Conservation (phyloP, 1,140 invertebrate species). For the Gonatopus flavifemur region DNA sequence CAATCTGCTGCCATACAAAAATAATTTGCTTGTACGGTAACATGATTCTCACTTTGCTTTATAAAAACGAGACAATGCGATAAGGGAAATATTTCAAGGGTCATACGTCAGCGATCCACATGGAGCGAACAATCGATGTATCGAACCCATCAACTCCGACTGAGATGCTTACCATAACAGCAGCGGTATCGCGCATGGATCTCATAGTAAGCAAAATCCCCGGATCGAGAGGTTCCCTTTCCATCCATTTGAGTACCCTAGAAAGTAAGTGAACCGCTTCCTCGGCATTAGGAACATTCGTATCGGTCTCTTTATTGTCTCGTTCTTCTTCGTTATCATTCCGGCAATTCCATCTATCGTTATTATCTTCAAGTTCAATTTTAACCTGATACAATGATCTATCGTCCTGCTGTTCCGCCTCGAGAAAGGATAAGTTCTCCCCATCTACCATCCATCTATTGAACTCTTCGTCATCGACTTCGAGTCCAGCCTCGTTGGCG, state of each 20-base stretch:
- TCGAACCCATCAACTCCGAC: constrained; percentile 3
- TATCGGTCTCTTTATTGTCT: constrained; percentile 5
- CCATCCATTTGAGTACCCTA: constrained; percentile 59
- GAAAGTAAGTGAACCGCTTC: constrained; percentile 54
- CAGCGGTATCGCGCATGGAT: constrained; percentile 54
- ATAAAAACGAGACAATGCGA: neutral
- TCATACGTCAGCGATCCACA: neutral
- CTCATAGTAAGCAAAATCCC: constrained; percentile 55
- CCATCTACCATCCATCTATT: constrained; percentile 49
- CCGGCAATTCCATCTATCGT: constrained; percentile 17
- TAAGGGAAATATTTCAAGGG: neutral
- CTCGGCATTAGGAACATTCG: constrained; percentile 39
- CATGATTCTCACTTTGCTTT: too few relatives aligned
- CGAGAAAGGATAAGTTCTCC: constrained; percentile 35
- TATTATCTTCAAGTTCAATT: constrained; percentile 27
- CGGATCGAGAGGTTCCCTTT: constrained; percentile 60
- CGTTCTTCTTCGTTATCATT: constrained; percentile 6
- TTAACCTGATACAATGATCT: constrained; percentile 28
- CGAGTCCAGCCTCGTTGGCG: constrained; percentile 52
- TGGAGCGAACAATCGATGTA: neutral
- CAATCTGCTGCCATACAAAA: too few relatives aligned
- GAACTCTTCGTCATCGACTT: constrained; percentile 49
- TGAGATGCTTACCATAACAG: constrained; percentile 50
- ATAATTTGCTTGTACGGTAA: too few relatives aligned
- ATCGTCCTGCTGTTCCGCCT: constrained; percentile 31